These are phyloP conservation scores for Eira barbara DNA, from an alignment of 2,113 vertebrate species.

Conservation along the genomic window DNA sequence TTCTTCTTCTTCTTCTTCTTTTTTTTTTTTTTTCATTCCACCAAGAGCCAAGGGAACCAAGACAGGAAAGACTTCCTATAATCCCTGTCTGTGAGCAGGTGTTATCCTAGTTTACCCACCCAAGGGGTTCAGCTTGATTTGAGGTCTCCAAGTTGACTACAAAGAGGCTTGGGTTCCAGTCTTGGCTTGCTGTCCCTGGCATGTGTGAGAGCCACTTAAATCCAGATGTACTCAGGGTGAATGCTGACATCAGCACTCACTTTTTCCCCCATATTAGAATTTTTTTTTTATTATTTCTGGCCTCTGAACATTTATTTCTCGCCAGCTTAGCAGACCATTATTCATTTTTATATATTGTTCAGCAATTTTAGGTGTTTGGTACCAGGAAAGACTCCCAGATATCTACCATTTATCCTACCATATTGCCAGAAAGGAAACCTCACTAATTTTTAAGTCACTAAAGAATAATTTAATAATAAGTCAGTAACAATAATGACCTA, in stretches of 20 bases:
- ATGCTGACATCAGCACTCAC: neutral
- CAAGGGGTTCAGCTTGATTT: neutral
- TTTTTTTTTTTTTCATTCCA: neutral
- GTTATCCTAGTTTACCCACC: neutral
- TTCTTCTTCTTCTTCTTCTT: too few relatives aligned
- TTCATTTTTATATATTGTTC: slow-evolving; percentile 41
- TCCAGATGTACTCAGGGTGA: neutral
- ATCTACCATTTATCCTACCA: neutral
- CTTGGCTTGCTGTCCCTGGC: neutral
- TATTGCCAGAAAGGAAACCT: neutral
- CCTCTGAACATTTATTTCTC: slow-evolving; percentile 17
- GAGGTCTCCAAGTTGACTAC: neutral
- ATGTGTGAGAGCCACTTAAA: neutral
- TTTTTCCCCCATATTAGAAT: neutral
- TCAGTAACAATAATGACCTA: neutral
- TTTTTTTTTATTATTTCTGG: slow-evolving; percentile 13
- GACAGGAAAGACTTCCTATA: neutral
- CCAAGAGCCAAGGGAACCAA: neutral
- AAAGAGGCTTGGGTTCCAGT: neutral
- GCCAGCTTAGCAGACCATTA: neutral
- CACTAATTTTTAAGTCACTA: neutral
- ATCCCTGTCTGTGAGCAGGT: neutral
- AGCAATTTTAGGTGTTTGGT: slow-evolving; percentile 18
- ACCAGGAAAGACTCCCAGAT: neutral
- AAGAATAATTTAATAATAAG: neutral